Conservation (phyloP, 1,140 invertebrate genomes). For the Conus ventricosus region DNA sequence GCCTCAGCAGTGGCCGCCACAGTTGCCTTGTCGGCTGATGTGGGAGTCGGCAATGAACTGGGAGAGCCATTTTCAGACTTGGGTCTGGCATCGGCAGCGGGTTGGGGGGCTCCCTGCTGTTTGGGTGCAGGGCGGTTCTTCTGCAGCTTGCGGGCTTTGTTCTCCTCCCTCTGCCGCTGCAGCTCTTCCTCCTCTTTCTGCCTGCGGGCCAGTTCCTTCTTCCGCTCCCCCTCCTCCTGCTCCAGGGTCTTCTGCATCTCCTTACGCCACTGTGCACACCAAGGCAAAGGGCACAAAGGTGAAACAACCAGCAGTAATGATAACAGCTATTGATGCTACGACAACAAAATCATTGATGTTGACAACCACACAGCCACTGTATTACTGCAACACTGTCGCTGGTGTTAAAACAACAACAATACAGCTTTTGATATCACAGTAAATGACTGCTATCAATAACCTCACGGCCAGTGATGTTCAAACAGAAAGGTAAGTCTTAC, state of each 20-base stretch:
- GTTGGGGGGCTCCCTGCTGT: background rate
- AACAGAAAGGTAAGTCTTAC: too few relatives aligned
- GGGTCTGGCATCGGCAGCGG: background rate
- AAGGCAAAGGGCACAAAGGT: background rate
- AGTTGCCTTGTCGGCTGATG: background rate
- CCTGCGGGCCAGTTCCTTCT: slow-evolving; percentile 54
- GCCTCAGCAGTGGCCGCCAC: background rate
- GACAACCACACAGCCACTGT: too few relatives aligned
- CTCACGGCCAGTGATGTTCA: too few relatives aligned
- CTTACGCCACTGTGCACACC: slow-evolving; percentile 67
- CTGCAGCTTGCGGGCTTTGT: slow-evolving; percentile 19
- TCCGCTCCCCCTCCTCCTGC: slow-evolving; percentile 61
- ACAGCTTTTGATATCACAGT: too few relatives aligned
- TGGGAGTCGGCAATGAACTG: background rate
- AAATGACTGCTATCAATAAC: too few relatives aligned
- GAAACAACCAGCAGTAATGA: too few relatives aligned
- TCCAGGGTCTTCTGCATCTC: slow-evolving; percentile 63
- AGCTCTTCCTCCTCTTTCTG: slow-evolving; percentile 60
- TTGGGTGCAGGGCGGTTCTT: background rate
- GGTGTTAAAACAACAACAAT: too few relatives aligned
- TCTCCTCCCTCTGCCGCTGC: slow-evolving; percentile 51
- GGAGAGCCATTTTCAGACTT: background rate
- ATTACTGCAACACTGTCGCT: too few relatives aligned
- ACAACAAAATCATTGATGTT: too few relatives aligned
- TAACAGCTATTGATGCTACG: too few relatives aligned